Evolutionary conservation across 2,888 invertebrate genomes (phyloP).

Genomic region (Oasisia sp.): DNA sequence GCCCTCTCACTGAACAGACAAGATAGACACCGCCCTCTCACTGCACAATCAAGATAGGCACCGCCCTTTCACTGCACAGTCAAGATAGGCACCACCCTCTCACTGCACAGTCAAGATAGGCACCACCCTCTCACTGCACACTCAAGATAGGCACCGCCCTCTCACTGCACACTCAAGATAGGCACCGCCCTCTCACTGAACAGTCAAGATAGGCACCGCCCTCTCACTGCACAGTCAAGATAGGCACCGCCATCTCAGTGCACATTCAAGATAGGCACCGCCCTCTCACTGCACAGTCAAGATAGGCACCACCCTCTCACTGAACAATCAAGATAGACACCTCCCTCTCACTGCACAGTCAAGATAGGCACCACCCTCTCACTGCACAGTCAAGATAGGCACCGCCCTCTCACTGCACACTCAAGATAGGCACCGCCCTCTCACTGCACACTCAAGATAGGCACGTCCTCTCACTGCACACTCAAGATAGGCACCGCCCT

Average conservation of each 20-base stretch:
- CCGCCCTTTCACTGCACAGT: too few species aligned
- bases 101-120: too few species aligned
- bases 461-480: constrained; percentile 53
- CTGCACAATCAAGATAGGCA: too few species aligned
- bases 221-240: constrained; percentile 40
- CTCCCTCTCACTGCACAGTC: constrained; percentile 64
- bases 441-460: not conserved
- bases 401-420: constrained; percentile 65
- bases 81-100: too few species aligned
- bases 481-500: constrained; percentile 58
- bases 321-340: constrained; percentile 55
- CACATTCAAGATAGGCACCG: constrained; percentile 48
- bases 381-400: constrained; percentile 52
- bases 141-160: constrained; percentile 58
- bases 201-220: constrained; percentile 57
- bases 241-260: constrained; percentile 63
- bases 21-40: too few species aligned
- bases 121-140: constrained; percentile 57
- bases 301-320: constrained; percentile 45
- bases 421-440: constrained; percentile 53
- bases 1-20: too few species aligned
- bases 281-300: constrained; percentile 62
- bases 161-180: constrained; percentile 44
- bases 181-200: constrained; percentile 66
- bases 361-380: constrained; percentile 53